Base-by-base conservation (phyloP, 2,888 invertebrate species). In the Sericinus montela region DNA sequence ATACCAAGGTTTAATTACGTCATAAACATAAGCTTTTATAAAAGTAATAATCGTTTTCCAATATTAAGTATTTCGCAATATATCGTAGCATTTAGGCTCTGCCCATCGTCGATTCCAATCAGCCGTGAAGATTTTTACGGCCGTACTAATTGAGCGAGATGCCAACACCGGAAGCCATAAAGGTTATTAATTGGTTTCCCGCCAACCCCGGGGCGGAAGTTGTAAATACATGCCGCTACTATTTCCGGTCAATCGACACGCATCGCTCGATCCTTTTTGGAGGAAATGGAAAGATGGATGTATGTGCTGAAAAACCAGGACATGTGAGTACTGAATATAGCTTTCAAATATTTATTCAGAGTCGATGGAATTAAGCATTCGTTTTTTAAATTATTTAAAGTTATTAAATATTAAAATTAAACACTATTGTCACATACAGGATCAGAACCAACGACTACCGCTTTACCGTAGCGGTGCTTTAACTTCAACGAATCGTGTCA, bases 171-270 rank as follows among this genome's bases (percentile, higher is more conserved):
- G 80, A 73, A 75, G 67, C 85, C 66, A 86, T 86, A 86, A 86
- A 85, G 84, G 85, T 84, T 86, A 86, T 86, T 86, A 86, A 86
- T 86, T 84, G 85, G 75, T 75, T 73, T 74, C 80, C 80, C 78
- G 75, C 75, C 73, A 69, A 65, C 69, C 76, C 72, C 62, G 63
- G 58, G 53, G 55, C 76, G 85, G 85, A 84, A 83, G 85, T 79
- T 82, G 84, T 86, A 85, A 85, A 85, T 84, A 84, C 78, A 71
- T 67, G 57, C 69, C 74, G 71, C 77, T 67, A 77, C 82, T 84
- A 82, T 79, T 80, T 84, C 83, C 84, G 82, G 75, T 70, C 78
- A 71, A 82, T 81, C 76, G 82, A 72, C 80, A 75, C 77, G 77
- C 77, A 68, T 72, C 69, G 69, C 61, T 63, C 62, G 63, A 58